Base-by-base conservation (phyloP, 23 tunicate species). In the Ascidia mentula region DNA sequence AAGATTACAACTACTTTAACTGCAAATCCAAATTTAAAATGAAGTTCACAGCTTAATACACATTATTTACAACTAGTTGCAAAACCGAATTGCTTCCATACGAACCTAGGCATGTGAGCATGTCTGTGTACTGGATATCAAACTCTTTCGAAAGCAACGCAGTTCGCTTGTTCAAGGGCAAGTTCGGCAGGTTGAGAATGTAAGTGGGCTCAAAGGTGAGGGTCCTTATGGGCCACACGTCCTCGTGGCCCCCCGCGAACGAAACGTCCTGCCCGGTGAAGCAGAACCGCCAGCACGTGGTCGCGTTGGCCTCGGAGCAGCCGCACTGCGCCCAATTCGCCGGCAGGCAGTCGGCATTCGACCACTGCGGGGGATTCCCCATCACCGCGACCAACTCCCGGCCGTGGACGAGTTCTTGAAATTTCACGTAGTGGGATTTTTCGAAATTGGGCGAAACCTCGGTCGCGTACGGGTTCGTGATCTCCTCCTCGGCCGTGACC, bases 331-430 rank as follows among this genome's bases (percentile, higher is more conserved):
- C 39, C 6, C 38, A 4, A 1, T 36, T 35, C 45, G n/a, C 12
- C 1, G 45, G 22, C 72, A 83, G 39, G 46, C 87, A 75, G 0
- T 77, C 40, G 24, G 69, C 85, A 7, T 72, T 60, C 0, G 85
- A 40, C 77, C 84, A 59, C 32, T 40, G 32, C 0, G 77, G 84
- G 22, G 75, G 86, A 6, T 22, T 20, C 31, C 79, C 38, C 24
- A 33, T 40, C 18, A 83, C 76, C 22, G n/a, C 31, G 5, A 40
- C 36, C 40, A 89, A 32, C 40, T 69, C 60, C 0, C 85, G 76
- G 31, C 83, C 94, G 72, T 79, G 76, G 13, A 38, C 88, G 34
- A 89, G 46, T 40, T 89, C 94, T 60, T 69, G 86, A 73, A 89
- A 89, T 76, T 72, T 77, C 0, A 78, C 45, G 70, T 85, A 89